phyloP scores from a whole-genome alignment of 2,797 vertebrate species.

The Myotis vivesi region DNA sequence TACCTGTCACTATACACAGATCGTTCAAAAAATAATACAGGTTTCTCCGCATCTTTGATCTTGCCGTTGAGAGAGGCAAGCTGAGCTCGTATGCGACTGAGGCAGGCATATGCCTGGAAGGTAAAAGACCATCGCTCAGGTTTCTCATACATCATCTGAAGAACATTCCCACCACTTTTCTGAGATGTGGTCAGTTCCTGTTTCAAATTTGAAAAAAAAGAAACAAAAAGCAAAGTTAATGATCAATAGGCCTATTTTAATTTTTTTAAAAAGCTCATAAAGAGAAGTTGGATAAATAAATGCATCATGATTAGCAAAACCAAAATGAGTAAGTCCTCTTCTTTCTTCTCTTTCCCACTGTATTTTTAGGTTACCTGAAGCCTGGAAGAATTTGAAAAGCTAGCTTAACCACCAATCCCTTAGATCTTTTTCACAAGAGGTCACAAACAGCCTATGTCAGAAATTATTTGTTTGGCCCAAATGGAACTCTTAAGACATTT shows the following conservation, averaged over 20 bases:
- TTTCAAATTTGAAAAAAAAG: conserved; percentile 42
- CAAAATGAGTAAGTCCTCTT: neutral
- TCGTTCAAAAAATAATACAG: conserved; percentile 93
- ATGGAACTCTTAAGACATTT: neutral
- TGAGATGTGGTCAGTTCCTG: conserved; percentile 93
- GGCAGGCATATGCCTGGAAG: conserved; percentile 94
- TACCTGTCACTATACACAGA: conserved; percentile 98
- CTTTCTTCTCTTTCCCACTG: neutral
- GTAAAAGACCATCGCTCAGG: conserved; percentile 96
- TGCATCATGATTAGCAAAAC: neutral
- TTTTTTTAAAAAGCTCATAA: conserved; percentile 5
- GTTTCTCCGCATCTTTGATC: conserved; percentile 85
- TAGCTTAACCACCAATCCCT: neutral
- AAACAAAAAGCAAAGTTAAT: conserved; percentile 40
- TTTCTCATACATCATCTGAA: conserved; percentile 96
- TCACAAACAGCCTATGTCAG: neutral
- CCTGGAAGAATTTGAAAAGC: neutral
- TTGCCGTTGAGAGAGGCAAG: conserved; percentile 86
- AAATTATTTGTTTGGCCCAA: conserved; percentile 9
- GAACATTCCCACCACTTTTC: conserved; percentile 92
- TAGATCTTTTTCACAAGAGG: neutral
- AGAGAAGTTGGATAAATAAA: conserved; percentile 1
- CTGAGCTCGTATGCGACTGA: conserved; percentile 93
- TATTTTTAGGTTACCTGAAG: neutral
- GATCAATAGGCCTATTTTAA: neutral